Base-by-base conservation (phyloP, 2,888 invertebrate species). In the Yponomeuta evonymella region DNA sequence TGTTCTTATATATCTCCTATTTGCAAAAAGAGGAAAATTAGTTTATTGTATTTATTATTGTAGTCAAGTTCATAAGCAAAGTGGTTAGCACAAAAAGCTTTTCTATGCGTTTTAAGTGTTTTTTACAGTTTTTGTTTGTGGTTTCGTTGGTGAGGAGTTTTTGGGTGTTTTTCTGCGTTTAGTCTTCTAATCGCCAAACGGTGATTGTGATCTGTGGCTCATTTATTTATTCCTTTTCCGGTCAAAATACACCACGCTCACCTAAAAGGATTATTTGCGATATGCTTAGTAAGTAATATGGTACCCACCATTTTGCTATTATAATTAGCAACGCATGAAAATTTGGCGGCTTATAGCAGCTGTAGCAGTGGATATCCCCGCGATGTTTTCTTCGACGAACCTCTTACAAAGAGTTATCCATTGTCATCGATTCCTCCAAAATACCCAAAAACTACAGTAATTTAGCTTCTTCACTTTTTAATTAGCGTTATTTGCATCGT, bases 391-490 rank as follows among this genome's bases (percentile, higher is more conserved):
- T 51, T 51, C 23, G 23, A 23, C 23, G 23, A 23, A 23, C 23
- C 23, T 23, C 23, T 23, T 23, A 23, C 0, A 23, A 1, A 51
- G 51, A 2, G 12, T 51, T 51, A 51, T 58, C 51, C 51, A 15
- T 3, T 58, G 15, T 12, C 51, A 51, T 12, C 5, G 51, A 58
- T 58, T 58, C 51, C 15, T 58, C 51, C 12, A 15, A 43, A 43
- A 2, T 5, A 1, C 51, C 51, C 15, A 12, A 58, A 15, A 58
- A 58, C 51, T 58, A 15, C 12, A 58, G 15, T 48, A 67, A 67
- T 67, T 67, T 67, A 23, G 67, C 67, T 67, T 67, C 67, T 67
- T 67, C 67, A 67, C 67, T 67, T 67, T 67, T 48, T 67, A 67
- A 67, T 67, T 67, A 67, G 48, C 43, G 67, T 48, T 48, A 67